A percentile compares a stretch with the other conserved stretches of the same genome.
Conservation (phyloP, 2,888 invertebrate species). For the Schizotus pectinicornis region DNA sequence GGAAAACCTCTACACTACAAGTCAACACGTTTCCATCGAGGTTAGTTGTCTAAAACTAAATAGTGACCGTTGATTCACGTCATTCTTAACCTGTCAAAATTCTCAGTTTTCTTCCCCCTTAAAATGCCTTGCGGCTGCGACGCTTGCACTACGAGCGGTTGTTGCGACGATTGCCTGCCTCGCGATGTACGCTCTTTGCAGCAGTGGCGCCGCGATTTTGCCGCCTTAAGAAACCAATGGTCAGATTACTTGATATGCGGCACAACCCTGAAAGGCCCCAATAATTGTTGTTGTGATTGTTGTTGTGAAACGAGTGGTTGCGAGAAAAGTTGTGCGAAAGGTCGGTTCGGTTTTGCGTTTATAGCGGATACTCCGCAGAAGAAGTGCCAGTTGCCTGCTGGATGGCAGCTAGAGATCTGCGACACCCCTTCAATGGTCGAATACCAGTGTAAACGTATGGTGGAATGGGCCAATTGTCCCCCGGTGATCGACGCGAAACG, state of each 20-base stretch:
- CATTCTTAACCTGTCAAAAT: conserved; percentile 24
- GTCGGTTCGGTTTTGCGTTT: conserved; percentile 54
- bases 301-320: conserved; percentile 12
- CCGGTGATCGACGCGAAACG: conserved; percentile 29
- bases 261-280: background rate
- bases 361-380: conserved; percentile 48
- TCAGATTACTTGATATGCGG: conserved; percentile 13
- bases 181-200: conserved; percentile 10
- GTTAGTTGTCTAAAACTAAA: conserved; percentile 53
- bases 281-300: conserved; percentile 5
- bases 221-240: conserved; percentile 22
- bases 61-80: conserved; percentile 18
- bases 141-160: conserved; percentile 2
- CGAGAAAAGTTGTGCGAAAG: conserved; percentile 35
- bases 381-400: conserved; percentile 44
- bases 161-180: conserved; percentile 9
- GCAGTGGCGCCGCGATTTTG: conserved; percentile 22
- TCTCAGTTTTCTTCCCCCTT: conserved; percentile 5
- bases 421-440: conserved; percentile 52
- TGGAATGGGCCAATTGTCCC: conserved; percentile 51
- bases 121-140: conserved; percentile 12
- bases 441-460: conserved; percentile 49
- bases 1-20: conserved; percentile 85
- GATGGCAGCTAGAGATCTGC: conserved; percentile 54
- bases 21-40: conserved; percentile 80